phyloP scores from a whole-genome alignment of 2,888 invertebrate genomes.

The Lissocephala sabroskyi region DNA sequence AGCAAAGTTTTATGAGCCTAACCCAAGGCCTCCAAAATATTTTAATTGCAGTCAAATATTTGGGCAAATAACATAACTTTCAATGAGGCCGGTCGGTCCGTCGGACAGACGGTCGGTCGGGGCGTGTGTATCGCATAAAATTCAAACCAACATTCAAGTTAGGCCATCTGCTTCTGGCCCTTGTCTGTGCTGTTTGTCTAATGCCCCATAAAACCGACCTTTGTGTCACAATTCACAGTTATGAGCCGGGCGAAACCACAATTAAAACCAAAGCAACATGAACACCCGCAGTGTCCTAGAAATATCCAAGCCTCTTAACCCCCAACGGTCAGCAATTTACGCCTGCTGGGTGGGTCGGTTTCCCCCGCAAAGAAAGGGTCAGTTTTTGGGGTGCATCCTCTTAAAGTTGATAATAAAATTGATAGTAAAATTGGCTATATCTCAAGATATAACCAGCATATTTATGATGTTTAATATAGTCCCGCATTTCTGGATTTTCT shows the following conservation, averaged over 20 bases:
- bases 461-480: no score
- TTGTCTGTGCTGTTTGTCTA: not conserved
- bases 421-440: no score
- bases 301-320: no score
- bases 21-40: constrained; percentile 24
- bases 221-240: constrained; percentile 28
- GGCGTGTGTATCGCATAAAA: constrained; percentile 12
- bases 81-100: constrained; percentile 11
- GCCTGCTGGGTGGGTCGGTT: no score
- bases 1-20: constrained; percentile 17
- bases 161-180: not conserved
- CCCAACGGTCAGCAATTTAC: no score
- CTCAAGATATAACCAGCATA: no score
- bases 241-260: constrained; percentile 35
- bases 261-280: constrained; percentile 43
- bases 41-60: constrained; percentile 47
- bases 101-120: not conserved
- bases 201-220: not conserved
- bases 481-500: no score
- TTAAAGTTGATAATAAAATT: no score
- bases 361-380: no score
- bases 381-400: no score
- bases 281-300: no score
- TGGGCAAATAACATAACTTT: constrained; percentile 33
- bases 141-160: not conserved